Conservation (phyloP, 1,140 invertebrate genomes). For the Adelges cooleyi region DNA sequence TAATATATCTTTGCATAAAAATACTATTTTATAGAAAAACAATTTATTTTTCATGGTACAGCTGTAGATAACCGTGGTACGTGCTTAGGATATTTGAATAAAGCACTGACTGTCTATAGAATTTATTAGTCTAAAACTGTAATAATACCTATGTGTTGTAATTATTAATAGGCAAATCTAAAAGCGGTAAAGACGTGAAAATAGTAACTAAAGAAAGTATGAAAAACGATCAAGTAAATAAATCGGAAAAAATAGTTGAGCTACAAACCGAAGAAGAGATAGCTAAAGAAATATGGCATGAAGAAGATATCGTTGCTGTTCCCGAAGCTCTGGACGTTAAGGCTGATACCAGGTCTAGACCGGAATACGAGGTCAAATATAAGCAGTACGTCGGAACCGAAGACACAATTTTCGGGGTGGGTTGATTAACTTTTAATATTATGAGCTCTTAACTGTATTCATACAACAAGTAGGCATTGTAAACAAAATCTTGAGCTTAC, state of each 20-base stretch:
- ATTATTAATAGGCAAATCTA: slow-evolving; percentile 17
- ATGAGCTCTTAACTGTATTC: too few species aligned
- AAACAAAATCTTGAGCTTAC: too few species aligned
- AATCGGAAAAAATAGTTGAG: background rate
- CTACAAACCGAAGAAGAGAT: background rate
- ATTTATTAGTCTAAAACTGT: too few species aligned
- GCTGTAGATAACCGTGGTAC: too few species aligned
- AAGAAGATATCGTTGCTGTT: slow-evolving; percentile 42
- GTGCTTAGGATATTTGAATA: too few species aligned
- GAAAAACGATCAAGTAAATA: background rate
- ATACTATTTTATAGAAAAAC: too few species aligned
- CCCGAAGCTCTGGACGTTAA: slow-evolving; percentile 40
- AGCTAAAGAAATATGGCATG: slow-evolving; percentile 46
- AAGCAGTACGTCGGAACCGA: slow-evolving; percentile 72
- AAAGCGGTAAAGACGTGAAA: background rate
- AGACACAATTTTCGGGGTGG: slow-evolving; percentile 71
- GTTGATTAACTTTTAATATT: too few species aligned
- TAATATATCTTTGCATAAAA: too few species aligned
- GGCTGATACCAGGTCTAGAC: slow-evolving; percentile 52
- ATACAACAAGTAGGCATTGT: too few species aligned
- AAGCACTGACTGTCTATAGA: too few species aligned
- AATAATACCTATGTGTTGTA: too few species aligned
- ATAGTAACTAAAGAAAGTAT: background rate
- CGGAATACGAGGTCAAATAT: slow-evolving; percentile 70
- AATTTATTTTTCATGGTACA: too few species aligned